Percentiles rank a stretch among this genome's conserved stretches.
These are phyloP conservation scores for Anguilla marmorata DNA, from an alignment of 2,797 vertebrate genomes.

Conservation along the genomic window DNA sequence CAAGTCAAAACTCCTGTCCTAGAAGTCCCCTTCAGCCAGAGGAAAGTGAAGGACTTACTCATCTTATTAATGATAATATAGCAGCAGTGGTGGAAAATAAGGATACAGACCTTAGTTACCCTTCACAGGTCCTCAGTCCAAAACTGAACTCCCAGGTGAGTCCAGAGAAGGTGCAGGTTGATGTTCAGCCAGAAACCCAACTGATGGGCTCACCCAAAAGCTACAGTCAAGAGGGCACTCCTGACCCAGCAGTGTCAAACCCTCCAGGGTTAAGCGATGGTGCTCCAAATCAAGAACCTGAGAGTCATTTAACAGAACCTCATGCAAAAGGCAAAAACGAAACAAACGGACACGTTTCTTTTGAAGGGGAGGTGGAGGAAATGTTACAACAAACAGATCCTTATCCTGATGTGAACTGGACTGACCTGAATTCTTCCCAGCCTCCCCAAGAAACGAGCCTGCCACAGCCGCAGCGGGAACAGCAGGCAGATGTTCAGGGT, in stretches of 20 bases:
- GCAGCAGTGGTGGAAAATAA: slow-evolving; percentile 61
- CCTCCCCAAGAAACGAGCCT: slow-evolving; percentile 32
- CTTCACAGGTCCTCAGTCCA: slow-evolving; percentile 23
- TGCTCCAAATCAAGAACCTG: slow-evolving; percentile 46
- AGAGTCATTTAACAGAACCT: slow-evolving; percentile 55
- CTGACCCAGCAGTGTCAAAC: slow-evolving; percentile 41
- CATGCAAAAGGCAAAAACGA: slow-evolving; percentile 51
- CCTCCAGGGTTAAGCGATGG: slow-evolving; percentile 52
- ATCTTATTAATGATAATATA: slow-evolving; percentile 54
- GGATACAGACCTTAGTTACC: slow-evolving; percentile 43
- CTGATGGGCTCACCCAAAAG: slow-evolving; percentile 52
- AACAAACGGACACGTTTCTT: slow-evolving; percentile 50
- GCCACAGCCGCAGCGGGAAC: slow-evolving; percentile 66
- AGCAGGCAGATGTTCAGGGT: slow-evolving; percentile 65
- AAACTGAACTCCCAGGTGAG: slow-evolving; percentile 45
- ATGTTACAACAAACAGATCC: slow-evolving; percentile 57
- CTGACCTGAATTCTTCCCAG: slow-evolving; percentile 73
- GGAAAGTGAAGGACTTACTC: slow-evolving; percentile 59
- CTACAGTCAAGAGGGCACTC: slow-evolving; percentile 45
- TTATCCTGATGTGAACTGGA: slow-evolving; percentile 76
- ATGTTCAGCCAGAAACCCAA: slow-evolving; percentile 58
- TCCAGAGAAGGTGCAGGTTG: slow-evolving; percentile 69
- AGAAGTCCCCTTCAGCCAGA: slow-evolving; percentile 57
- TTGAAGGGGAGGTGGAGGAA: slow-evolving; percentile 55
- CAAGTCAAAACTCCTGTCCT: slow-evolving; percentile 73